Conservation (phyloP, 2,888 invertebrate species). For the Drosophila acutilabella region DNA sequence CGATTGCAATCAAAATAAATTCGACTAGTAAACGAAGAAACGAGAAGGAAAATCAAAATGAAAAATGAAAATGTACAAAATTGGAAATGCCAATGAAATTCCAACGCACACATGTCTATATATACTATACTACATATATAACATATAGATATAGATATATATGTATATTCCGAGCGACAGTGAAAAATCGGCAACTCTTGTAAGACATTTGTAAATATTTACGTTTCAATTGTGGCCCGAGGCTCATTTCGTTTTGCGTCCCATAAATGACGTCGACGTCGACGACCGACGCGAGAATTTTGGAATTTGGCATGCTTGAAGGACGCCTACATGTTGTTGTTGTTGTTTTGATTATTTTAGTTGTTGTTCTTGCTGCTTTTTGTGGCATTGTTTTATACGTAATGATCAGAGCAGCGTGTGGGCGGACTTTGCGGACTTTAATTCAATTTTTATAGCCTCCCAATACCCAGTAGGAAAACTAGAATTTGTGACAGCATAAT, state of each 20-base stretch:
- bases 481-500: neutral
- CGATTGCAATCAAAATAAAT: slow-evolving; percentile 32
- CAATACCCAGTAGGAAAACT: slow-evolving; percentile 1
- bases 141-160: slow-evolving; percentile 11
- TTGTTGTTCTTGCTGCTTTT: slow-evolving; percentile 15
- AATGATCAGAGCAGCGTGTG: slow-evolving; percentile 26
- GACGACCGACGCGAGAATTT: slow-evolving; percentile 80
- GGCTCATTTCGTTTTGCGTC: slow-evolving; percentile 9
- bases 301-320: slow-evolving; percentile 78
- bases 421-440: slow-evolving; percentile 25
- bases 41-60: slow-evolving; percentile 2
- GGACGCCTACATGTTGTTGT: slow-evolving; percentile 68
- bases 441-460: slow-evolving; percentile 15
- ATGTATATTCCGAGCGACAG: slow-evolving; percentile 54
- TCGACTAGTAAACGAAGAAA: slow-evolving; percentile 17
- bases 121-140: slow-evolving; percentile 9
- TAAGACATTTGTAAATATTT: slow-evolving; percentile 78
- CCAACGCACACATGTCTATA: slow-evolving; percentile 37
- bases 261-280: slow-evolving; percentile 73
- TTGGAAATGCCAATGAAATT: slow-evolving; percentile 78
- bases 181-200: slow-evolving; percentile 72
- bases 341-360: slow-evolving; percentile 7
- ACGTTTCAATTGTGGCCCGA: slow-evolving; percentile 54
- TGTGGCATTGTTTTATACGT: slow-evolving; percentile 39
- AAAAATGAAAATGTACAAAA: slow-evolving; percentile 55